Percentiles rank a stretch among this genome's conserved stretches.
phyloP scores from a whole-genome alignment of 2,113 vertebrate species.

The Dryoscopus gambensis region DNA sequence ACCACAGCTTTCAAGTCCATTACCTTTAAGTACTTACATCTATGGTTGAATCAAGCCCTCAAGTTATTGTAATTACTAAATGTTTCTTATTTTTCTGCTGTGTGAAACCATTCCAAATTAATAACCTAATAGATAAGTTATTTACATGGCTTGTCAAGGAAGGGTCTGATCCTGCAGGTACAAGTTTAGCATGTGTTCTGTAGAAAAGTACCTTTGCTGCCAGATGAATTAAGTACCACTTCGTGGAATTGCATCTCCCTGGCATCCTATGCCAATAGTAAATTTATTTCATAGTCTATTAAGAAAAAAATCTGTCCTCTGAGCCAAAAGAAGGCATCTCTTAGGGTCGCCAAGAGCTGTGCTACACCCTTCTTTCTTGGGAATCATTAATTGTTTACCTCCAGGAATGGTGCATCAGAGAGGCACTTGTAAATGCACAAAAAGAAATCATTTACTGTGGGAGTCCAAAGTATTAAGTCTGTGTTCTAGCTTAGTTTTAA shows the following conservation, averaged over 20 bases:
- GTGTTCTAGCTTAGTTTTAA: rapidly evolving
- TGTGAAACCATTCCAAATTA: not conserved
- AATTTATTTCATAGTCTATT: not conserved
- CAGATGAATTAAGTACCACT: not conserved
- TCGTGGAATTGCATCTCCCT: not conserved
- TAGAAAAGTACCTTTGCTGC: not conserved
- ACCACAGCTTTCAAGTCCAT: not conserved
- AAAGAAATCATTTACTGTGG: not conserved
- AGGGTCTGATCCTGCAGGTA: not conserved
- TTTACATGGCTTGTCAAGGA: not conserved
- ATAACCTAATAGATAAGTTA: not conserved
- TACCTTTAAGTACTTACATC: not conserved
- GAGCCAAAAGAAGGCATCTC: not conserved
- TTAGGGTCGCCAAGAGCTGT: not conserved
- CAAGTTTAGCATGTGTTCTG: not conserved
- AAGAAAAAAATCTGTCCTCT: not conserved
- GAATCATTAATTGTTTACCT: not conserved
- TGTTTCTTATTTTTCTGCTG: not conserved
- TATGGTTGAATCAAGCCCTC: not conserved
- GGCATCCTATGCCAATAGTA: not conserved
- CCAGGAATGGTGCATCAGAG: not conserved
- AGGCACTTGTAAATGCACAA: not conserved
- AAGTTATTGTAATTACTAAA: not conserved
- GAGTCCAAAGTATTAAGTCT: not conserved
- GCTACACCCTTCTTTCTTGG: not conserved